Evolutionary conservation across 2,797 vertebrate species (phyloP).

Genomic region (Danio albolineatus): DNA sequence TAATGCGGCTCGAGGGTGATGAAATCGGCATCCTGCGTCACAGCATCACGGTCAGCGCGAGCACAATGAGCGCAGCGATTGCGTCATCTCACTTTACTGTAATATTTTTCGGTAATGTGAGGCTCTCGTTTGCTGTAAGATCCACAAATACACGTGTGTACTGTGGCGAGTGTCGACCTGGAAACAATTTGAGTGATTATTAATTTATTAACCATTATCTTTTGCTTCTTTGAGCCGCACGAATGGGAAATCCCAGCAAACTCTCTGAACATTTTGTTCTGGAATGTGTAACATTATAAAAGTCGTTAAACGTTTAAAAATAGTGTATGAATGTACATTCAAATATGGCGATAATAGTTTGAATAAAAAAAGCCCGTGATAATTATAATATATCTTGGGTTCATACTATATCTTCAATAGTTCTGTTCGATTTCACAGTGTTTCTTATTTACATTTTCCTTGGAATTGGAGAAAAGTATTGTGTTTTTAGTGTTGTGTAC

Average conservation of each 20-base stretch:
- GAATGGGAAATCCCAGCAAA: background rate
- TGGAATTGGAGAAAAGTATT: background rate
- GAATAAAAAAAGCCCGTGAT: background rate
- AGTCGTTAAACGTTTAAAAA: too few relatives aligned
- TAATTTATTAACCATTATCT: background rate
- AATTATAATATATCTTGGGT: background rate
- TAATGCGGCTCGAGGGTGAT: conserved; percentile 12
- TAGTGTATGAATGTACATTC: background rate
- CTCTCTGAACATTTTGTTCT: background rate
- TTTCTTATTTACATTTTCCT: background rate
- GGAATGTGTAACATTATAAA: background rate
- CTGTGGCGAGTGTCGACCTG: background rate
- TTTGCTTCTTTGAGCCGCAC: background rate
- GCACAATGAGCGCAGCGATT: conserved; percentile 11
- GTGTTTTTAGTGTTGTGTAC: background rate
- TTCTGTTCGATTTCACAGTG: background rate
- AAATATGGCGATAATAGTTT: too few relatives aligned
- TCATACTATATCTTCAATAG: too few relatives aligned
- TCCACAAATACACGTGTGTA: background rate
- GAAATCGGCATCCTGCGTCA: conserved; percentile 49
- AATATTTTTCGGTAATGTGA: too few relatives aligned
- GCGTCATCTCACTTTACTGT: conserved; percentile 32
- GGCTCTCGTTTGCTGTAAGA: fast-evolving
- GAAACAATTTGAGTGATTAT: background rate
- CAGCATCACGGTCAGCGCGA: conserved; percentile 30